Percentiles rank a stretch among this genome's conserved stretches.
Evolutionary conservation across 2,113 vertebrate species (phyloP).

Genomic region (Mellivora capensis): DNA sequence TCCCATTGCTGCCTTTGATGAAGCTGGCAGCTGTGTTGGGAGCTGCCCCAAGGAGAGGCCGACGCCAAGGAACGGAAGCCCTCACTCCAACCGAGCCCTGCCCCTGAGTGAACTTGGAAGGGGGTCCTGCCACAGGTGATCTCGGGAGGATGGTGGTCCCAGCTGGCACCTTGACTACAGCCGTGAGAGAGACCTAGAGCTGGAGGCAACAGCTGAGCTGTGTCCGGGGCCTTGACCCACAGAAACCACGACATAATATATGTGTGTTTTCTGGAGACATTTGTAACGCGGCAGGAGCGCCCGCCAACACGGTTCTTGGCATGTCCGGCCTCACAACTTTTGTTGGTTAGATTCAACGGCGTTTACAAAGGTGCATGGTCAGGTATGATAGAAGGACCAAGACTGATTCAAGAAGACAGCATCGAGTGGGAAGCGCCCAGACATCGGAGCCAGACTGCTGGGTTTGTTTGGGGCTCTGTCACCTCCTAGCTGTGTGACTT

Average conservation of each 20-base stretch:
- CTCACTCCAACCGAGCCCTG: background rate
- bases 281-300: background rate
- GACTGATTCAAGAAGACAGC: background rate
- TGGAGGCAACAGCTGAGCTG: background rate
- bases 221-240: no score
- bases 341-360: background rate
- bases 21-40: background rate
- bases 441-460: background rate
- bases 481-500: background rate
- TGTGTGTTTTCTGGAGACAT: background rate
- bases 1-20: no score
- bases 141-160: background rate
- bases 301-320: background rate
- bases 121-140: no score
- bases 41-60: background rate
- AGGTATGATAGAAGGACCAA: background rate
- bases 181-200: background rate
- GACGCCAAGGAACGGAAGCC: background rate
- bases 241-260: background rate
- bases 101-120: background rate
- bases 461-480: background rate
- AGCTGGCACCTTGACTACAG: background rate
- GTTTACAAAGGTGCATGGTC: accelerated
- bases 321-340: background rate
- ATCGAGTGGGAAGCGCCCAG: background rate